Percentiles rank a stretch among this genome's conserved stretches.
These are phyloP conservation scores for Calameuta filiformis DNA, from an alignment of 2,888 invertebrate species.

Conservation along the genomic window DNA sequence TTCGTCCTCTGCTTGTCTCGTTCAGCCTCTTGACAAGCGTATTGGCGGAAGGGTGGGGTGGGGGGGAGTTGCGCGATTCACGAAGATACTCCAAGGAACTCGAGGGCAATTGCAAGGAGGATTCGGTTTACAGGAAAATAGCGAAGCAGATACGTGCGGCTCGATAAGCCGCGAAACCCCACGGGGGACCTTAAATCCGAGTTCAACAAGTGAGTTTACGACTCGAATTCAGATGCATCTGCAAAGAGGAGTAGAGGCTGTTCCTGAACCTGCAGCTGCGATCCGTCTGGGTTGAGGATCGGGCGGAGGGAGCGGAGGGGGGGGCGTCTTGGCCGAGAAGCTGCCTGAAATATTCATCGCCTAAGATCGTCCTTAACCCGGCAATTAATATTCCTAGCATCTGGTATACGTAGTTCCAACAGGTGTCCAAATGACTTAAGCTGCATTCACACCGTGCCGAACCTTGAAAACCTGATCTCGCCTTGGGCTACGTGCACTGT, in stretches of 20 bases:
- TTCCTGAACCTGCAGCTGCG: background rate
- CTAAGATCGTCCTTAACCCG: slow-evolving; percentile 10
- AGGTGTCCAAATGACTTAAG: slow-evolving; percentile 12
- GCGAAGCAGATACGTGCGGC: background rate
- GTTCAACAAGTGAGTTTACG: background rate
- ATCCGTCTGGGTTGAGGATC: background rate
- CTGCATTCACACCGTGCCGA: background rate
- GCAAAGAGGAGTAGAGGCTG: background rate
- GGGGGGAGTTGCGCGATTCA: too few relatives aligned
- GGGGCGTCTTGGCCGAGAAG: background rate
- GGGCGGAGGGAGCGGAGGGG: too few relatives aligned
- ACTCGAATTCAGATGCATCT: background rate
- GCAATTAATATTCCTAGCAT: slow-evolving; percentile 22
- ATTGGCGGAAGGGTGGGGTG: background rate
- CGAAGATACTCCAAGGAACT: background rate
- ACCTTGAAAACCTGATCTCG: background rate
- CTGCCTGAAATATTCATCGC: slow-evolving; percentile 18
- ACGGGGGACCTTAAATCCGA: background rate
- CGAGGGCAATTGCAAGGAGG: background rate
- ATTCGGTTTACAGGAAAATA: background rate
- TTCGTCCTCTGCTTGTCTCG: background rate
- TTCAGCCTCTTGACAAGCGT: background rate
- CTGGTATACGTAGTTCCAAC: slow-evolving; percentile 18
- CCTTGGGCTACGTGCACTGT: background rate
- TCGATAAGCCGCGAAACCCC: background rate